These are phyloP conservation scores for Xenopus borealis DNA, from an alignment of 2,113 vertebrate species.

Conservation along the genomic window DNA sequence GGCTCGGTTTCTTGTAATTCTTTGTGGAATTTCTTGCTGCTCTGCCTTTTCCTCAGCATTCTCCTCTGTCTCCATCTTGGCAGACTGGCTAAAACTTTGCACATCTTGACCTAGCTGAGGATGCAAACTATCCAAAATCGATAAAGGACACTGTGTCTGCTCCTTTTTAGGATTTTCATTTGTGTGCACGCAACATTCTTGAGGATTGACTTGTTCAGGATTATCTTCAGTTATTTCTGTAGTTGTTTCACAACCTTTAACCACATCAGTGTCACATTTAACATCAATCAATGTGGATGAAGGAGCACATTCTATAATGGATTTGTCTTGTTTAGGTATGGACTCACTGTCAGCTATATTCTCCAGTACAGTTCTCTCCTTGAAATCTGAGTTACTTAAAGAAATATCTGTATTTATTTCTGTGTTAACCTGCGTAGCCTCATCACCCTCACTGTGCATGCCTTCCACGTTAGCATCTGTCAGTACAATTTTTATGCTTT, in stretches of 20 bases:
- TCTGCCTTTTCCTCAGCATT: slow-evolving; percentile 71
- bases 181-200: slow-evolving; percentile 47
- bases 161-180: slow-evolving; percentile 50
- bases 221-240: slow-evolving; percentile 57
- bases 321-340: slow-evolving; percentile 56
- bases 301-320: slow-evolving; percentile 51
- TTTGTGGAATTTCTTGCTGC: slow-evolving; percentile 63
- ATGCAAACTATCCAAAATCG: slow-evolving; percentile 56
- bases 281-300: slow-evolving; percentile 42
- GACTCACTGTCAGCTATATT: slow-evolving; percentile 57
- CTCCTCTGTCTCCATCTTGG: slow-evolving; percentile 70
- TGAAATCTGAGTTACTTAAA: not conserved
- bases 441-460: not conserved
- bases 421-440: not conserved
- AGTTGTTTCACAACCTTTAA: slow-evolving; percentile 51
- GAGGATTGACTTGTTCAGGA: slow-evolving; percentile 48
- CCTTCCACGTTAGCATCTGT: slow-evolving; percentile 9
- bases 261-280: slow-evolving; percentile 53
- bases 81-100: slow-evolving; percentile 58
- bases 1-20: slow-evolving; percentile 72
- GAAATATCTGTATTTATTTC: not conserved
- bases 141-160: slow-evolving; percentile 55
- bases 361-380: slow-evolving; percentile 12
- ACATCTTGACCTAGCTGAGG: slow-evolving; percentile 57
- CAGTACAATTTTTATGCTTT: slow-evolving; percentile 23